phyloP scores from a whole-genome alignment of 2,888 invertebrate genomes.

The Noctuana brunneofusca region DNA sequence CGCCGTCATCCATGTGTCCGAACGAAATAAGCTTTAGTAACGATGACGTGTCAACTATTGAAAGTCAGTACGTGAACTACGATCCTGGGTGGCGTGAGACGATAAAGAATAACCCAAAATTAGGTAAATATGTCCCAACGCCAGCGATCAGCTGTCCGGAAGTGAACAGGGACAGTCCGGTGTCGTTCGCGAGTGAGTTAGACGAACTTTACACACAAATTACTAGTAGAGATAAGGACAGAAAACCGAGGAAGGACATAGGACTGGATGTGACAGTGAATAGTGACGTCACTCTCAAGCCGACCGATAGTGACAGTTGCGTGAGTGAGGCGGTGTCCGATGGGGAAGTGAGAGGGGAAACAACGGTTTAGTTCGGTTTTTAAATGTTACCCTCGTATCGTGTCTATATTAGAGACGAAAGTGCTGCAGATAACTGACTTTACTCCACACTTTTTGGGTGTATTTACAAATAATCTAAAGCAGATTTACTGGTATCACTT shows the following conservation, averaged over 20 bases:
- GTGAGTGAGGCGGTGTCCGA: conserved; percentile 76
- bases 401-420: conserved; percentile 2
- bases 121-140: conserved; percentile 68
- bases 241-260: conserved; percentile 56
- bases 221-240: conserved; percentile 71
- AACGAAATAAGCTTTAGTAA: conserved; percentile 78
- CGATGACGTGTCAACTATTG: conserved; percentile 75
- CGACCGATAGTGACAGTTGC: conserved; percentile 74
- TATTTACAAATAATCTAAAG: conserved; percentile 1
- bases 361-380: conserved; percentile 58
- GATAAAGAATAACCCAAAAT: conserved; percentile 68
- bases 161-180: conserved; percentile 72
- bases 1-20: conserved; percentile 80
- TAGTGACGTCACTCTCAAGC: conserved; percentile 73
- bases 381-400: background rate
- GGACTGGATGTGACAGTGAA: conserved; percentile 69
- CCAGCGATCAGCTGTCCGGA: conserved; percentile 75
- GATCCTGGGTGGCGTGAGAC: conserved; percentile 81
- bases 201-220: conserved; percentile 89
- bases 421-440: background rate
- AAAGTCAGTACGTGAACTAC: conserved; percentile 82
- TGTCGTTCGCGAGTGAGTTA: conserved; percentile 81
- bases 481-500: conserved; percentile 14
- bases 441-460: conserved; percentile 18
- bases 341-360: conserved; percentile 66